A percentile compares a stretch with the other conserved stretches of the same genome.
phyloP scores from a whole-genome alignment of 2,888 invertebrate species.

The Protodeltote pygarga region DNA sequence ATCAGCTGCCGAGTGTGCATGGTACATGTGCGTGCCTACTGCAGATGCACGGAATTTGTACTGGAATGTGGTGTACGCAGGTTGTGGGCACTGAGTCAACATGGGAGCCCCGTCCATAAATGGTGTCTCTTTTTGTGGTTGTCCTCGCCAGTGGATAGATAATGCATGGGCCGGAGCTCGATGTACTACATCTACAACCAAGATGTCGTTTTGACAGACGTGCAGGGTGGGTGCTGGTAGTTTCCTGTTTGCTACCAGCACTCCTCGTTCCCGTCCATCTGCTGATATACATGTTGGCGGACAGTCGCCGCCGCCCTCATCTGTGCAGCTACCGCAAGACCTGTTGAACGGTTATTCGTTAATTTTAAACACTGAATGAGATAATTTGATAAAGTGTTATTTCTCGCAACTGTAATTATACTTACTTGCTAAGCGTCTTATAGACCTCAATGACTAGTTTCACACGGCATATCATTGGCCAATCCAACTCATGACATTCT shows the following conservation, averaged over 20 bases:
- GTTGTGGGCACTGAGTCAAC: constrained; percentile 92
- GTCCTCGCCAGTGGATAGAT: constrained; percentile 94
- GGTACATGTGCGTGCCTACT: constrained; percentile 91
- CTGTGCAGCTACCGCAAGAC: constrained; percentile 89
- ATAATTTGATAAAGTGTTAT: constrained; percentile 1
- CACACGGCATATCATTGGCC: constrained; percentile 93
- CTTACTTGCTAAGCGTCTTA: constrained; percentile 90
- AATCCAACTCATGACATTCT: constrained; percentile 91
- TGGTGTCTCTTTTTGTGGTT: constrained; percentile 89
- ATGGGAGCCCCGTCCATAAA: constrained; percentile 93
- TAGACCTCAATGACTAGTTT: constrained; percentile 91
- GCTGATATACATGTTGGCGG: constrained; percentile 89
- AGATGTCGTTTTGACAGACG: constrained; percentile 91
- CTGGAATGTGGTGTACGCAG: constrained; percentile 91
- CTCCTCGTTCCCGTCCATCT: constrained; percentile 88
- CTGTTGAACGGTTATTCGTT: constrained; percentile 62
- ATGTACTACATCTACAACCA: constrained; percentile 92
- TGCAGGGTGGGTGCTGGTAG: constrained; percentile 89
- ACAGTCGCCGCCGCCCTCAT: constrained; percentile 87
- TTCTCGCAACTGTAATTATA: constrained; percentile 42
- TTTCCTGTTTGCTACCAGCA: constrained; percentile 89
- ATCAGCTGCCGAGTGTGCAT: constrained; percentile 90
- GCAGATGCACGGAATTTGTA: constrained; percentile 91
- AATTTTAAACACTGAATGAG: constrained; percentile 1
- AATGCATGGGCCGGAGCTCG: constrained; percentile 90